A percentile compares a stretch with the other conserved stretches of the same genome.
phyloP scores from a whole-genome alignment of 2,888 invertebrate species.

The Unio delphinus region DNA sequence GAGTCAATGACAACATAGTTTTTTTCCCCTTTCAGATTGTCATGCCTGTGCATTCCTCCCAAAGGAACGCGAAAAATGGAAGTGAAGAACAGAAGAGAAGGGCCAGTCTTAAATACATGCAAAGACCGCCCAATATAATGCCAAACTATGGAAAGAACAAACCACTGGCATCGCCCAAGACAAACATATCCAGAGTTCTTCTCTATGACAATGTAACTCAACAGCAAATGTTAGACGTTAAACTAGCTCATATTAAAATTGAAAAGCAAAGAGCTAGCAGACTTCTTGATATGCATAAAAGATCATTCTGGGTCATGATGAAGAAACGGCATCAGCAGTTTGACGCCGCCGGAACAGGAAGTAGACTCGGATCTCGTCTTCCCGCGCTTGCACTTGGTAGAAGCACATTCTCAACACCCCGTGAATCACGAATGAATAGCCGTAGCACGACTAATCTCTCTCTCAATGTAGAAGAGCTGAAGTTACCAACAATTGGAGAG shows the following conservation, averaged over 20 bases:
- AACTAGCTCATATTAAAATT: conserved; percentile 49
- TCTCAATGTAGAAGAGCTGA: conserved; percentile 17
- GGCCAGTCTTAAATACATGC: conserved; percentile 46
- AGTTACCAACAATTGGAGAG: conserved; percentile 25
- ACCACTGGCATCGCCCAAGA: conserved; percentile 49
- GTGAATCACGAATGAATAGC: not conserved
- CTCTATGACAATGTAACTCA: conserved; percentile 65
- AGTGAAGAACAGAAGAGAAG: conserved; percentile 5
- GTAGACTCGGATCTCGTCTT: not conserved
- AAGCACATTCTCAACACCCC: not conserved
- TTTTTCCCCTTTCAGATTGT: too few relatives aligned
- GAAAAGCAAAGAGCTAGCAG: conserved; percentile 44
- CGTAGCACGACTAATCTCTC: conserved; percentile 8
- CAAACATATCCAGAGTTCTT: conserved; percentile 57
- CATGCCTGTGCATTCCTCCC: too few relatives aligned
- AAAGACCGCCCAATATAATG: conserved; percentile 55
- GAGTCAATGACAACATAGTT: too few relatives aligned
- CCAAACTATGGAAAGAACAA: conserved; percentile 60
- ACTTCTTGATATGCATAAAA: conserved; percentile 50
- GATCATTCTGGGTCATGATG: conserved; percentile 35
- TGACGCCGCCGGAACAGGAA: conserved; percentile 1
- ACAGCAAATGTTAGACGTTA: conserved; percentile 61
- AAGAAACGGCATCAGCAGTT: conserved; percentile 22
- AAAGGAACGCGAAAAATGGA: not conserved
- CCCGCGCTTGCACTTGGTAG: conserved; percentile 4